These are phyloP conservation scores for Nudaria mundana DNA, from an alignment of 2,888 invertebrate genomes.

Conservation along the genomic window DNA sequence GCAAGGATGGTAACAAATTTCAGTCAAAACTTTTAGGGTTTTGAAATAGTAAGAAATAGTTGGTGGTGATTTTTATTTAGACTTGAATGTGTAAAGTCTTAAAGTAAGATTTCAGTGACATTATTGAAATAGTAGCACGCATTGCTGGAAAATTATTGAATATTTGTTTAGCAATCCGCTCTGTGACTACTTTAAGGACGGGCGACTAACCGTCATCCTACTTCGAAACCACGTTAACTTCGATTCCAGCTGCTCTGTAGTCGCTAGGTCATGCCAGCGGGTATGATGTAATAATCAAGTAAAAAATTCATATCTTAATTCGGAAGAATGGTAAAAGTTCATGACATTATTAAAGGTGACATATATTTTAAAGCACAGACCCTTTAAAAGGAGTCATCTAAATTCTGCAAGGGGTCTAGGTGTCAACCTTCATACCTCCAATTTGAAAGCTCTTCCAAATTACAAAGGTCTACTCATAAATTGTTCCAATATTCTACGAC, in stretches of 20 bases:
- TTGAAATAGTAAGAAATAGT: slow-evolving; percentile 43
- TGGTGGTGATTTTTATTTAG: slow-evolving; percentile 24
- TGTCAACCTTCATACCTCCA: slow-evolving; percentile 72
- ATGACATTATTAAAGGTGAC: slow-evolving; percentile 23
- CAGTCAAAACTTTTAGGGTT: slow-evolving; percentile 57
- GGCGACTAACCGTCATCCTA: no score
- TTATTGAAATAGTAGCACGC: background rate
- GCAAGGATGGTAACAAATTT: slow-evolving; percentile 68
- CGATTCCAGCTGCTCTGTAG: no score
- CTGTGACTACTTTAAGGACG: no score
- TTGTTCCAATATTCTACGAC: slow-evolving; percentile 76
- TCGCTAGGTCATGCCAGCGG: no score
- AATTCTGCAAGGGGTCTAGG: slow-evolving; percentile 54
- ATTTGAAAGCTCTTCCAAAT: slow-evolving; percentile 74
- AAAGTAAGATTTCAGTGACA: background rate
- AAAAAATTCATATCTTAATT: no score
- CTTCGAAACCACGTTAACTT: no score
- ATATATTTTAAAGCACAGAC: slow-evolving; percentile 12
- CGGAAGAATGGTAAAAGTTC: no score
- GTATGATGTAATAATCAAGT: no score
- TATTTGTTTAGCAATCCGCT: no score
- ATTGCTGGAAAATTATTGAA: background rate
- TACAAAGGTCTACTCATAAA: slow-evolving; percentile 77
- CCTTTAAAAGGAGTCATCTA: slow-evolving; percentile 52
- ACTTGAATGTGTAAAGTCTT: slow-evolving; percentile 12